Evolutionary conservation across 2,888 invertebrate species (phyloP).

Genomic region (Nipponacmea schrenckii): DNA sequence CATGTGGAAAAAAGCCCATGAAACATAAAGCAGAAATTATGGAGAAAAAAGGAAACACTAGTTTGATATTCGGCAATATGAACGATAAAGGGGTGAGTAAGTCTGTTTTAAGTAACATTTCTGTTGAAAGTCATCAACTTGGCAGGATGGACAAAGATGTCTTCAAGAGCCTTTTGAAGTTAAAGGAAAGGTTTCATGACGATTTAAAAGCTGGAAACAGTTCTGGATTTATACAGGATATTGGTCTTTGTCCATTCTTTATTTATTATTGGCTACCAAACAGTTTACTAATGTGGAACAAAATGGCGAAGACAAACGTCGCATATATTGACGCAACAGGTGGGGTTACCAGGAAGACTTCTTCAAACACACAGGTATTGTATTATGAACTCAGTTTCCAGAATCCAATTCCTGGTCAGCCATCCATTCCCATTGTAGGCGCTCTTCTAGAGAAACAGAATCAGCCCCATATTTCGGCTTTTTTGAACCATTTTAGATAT

Average conservation of each 20-base stretch:
- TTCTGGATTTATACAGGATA: background rate
- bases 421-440: background rate
- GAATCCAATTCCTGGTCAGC: background rate
- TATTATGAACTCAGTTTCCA: background rate
- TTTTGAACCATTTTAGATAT: background rate
- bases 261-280: background rate
- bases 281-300: background rate
- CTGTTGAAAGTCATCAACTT: background rate
- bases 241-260: background rate
- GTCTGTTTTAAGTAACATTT: background rate
- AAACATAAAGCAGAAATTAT: background rate
- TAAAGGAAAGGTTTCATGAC: background rate
- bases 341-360: background rate
- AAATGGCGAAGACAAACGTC: background rate
- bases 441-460: background rate
- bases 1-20: background rate
- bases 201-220: background rate
- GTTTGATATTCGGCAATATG: background rate
- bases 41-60: background rate
- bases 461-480: background rate
- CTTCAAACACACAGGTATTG: background rate
- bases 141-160: background rate
- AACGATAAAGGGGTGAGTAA: conserved; percentile 2
- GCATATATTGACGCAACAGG: background rate
- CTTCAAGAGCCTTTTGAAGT: background rate